Percentiles rank a stretch among this genome's conserved stretches.
Evolutionary conservation across 2,888 invertebrate species (phyloP).

Genomic region (Diarsia brunnea): DNA sequence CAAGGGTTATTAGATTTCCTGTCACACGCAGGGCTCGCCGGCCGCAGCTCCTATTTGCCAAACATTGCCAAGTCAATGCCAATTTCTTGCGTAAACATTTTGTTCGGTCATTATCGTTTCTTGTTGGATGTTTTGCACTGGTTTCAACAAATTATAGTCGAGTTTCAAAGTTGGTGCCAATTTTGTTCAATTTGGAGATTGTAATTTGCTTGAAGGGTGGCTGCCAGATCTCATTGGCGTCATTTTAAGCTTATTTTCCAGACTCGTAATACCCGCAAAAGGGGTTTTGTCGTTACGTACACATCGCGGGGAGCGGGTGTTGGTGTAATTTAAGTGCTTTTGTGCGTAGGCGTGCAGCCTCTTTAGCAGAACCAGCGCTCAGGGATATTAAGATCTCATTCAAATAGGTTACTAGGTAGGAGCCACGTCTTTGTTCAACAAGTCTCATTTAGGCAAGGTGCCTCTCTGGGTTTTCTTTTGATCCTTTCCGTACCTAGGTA

Average conservation of each 20-base stretch:
- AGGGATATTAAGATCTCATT: conserved; percentile 46
- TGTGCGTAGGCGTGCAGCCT: conserved; percentile 53
- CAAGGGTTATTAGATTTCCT: conserved; percentile 87
- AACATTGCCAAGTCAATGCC: conserved; percentile 83
- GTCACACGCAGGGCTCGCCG: conserved; percentile 83
- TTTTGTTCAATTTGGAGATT: conserved; percentile 65
- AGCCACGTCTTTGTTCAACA: conserved; percentile 6
- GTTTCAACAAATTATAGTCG: conserved; percentile 67
- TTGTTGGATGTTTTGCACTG: conserved; percentile 75
- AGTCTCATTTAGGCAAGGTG: not conserved
- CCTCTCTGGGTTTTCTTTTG: not conserved
- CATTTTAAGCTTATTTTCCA: conserved; percentile 69
- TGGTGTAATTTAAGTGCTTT: conserved; percentile 64
- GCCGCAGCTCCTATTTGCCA: conserved; percentile 84
- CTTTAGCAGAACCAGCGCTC: conserved; percentile 31
- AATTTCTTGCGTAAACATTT: conserved; percentile 86
- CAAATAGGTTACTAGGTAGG: conserved; percentile 19
- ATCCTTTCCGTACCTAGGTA: not conserved
- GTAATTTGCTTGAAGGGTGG: conserved; percentile 67
- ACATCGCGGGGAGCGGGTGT: conserved; percentile 39
- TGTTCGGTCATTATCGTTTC: conserved; percentile 82
- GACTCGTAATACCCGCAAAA: conserved; percentile 61
- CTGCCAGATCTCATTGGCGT: conserved; percentile 63
- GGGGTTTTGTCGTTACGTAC: conserved; percentile 60
- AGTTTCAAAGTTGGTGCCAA: conserved; percentile 66